Conservation (phyloP, 2,113 vertebrate genomes). For the Oncorhynchus masou region DNA sequence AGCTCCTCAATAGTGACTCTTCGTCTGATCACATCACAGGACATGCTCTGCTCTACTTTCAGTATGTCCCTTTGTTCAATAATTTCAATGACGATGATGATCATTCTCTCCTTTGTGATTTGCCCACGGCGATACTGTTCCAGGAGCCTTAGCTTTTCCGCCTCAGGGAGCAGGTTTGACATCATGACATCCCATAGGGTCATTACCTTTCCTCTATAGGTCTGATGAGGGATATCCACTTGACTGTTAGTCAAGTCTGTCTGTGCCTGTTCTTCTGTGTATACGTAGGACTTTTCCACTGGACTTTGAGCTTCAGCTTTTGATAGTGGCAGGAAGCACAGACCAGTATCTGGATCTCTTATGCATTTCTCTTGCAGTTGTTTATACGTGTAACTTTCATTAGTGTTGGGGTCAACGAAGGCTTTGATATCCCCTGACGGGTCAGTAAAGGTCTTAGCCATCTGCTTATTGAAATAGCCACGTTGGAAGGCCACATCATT, state of each 20-base stretch:
- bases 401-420: constrained; percentile 84
- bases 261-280: constrained; percentile 84
- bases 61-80: constrained; percentile 89
- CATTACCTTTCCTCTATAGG: constrained; percentile 79
- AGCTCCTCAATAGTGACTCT: constrained; percentile 80
- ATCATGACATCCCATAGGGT: constrained; percentile 94
- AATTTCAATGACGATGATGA: constrained; percentile 95
- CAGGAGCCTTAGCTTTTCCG: constrained; percentile 83
- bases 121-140: constrained; percentile 86
- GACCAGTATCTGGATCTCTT: constrained; percentile 82
- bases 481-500: constrained; percentile 80
- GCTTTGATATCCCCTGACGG: constrained; percentile 80
- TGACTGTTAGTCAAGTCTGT: constrained; percentile 84
- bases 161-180: constrained; percentile 85
- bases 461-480: constrained; percentile 77
- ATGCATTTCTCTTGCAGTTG: constrained; percentile 82
- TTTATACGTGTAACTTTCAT: constrained; percentile 80
- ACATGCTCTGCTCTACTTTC: constrained; percentile 76
- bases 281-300: constrained; percentile 79
- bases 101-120: constrained; percentile 92
- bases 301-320: constrained; percentile 69
- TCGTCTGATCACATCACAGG: constrained; percentile 85
- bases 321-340: constrained; percentile 80
- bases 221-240: constrained; percentile 83
- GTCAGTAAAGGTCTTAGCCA: constrained; percentile 74